Base-by-base conservation (phyloP, 2,113 vertebrate genomes). In the Anguilla japonica region DNA sequence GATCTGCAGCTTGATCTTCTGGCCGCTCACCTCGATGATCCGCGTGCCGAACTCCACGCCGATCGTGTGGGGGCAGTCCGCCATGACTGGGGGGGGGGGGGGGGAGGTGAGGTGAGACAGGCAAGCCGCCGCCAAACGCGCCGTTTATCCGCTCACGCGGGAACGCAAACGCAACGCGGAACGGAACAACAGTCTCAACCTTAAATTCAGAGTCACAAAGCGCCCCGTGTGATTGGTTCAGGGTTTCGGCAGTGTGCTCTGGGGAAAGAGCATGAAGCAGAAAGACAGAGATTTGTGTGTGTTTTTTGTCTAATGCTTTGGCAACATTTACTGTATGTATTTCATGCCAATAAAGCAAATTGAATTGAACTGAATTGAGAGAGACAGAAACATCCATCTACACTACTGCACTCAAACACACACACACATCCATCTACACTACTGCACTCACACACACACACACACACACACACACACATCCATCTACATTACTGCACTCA, bases 1-100 rank as follows among this genome's bases (percentile, higher is more conserved):
- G 86, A 99, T 99, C 96, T 99, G 98, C 94, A 99, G 96, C 96
- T 99, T 99, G 94, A 99, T 99, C 97, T 99, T 99, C 95, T 99
- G 98, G 84, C 98, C 98, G 85, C 98, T 99, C 94, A 99, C 98
- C 96, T 99, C 98, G 88, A 99, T 99, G 96, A 99, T 99, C 94
- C 98, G 95, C 20, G 98, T 99, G 86, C 98, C 98, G 91, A 99
- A 99, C 94, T 99, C 98, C 91, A 99, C 98, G 87, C 98, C 98
- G 89, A 99, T 99, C 89, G 98, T 99, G 92, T 99, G 98, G 92
- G 98, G 98, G 94, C 98, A 99, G 92, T 99, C 98, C 63, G 98
- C 98, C 98, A 99, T 99, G 95, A 99, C 98, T 99, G 94, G 26
- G 78, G 78, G 86, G 41, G 53, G 78, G 29, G 82, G 41, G 14